Percentiles rank a stretch among this genome's conserved stretches.
Conservation (phyloP, 2,888 invertebrate genomes). For the Plebejus melissa region DNA sequence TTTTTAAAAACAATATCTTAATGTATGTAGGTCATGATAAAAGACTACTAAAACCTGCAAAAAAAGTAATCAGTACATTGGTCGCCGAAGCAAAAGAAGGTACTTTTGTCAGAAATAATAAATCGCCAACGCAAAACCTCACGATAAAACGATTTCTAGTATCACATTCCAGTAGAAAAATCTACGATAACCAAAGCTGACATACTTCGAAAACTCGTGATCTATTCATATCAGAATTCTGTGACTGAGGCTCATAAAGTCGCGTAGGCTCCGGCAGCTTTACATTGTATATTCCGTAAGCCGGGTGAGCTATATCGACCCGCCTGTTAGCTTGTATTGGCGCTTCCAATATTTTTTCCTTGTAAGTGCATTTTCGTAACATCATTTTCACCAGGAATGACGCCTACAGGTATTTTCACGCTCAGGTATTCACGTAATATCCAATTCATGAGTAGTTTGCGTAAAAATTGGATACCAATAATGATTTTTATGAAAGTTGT, state of each 20-base stretch:
- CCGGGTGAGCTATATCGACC: conserved; percentile 27
- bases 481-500: neutral
- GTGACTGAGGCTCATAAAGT: neutral
- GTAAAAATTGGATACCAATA: neutral
- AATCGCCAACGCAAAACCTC: neutral
- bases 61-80: neutral
- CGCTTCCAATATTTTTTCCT: conserved; percentile 1
- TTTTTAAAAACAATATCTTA: no score
- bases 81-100: neutral
- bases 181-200: neutral
- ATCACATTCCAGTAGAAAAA: neutral
- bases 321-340: conserved; percentile 14
- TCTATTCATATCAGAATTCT: conserved; percentile 21
- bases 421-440: neutral
- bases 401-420: neutral
- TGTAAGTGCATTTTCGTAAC: conserved; percentile 12
- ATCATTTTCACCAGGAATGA: neutral
- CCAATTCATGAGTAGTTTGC: neutral
- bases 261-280: conserved; percentile 24
- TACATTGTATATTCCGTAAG: conserved; percentile 23
- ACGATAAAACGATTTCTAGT: neutral
- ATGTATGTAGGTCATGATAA: no score
- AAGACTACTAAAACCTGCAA: no score
- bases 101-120: neutral
- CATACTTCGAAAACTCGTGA: neutral